A percentile compares a stretch with the other conserved stretches of the same genome.
phyloP scores from a whole-genome alignment of 2,888 invertebrate genomes.

The Chymomyza fuscimana region DNA sequence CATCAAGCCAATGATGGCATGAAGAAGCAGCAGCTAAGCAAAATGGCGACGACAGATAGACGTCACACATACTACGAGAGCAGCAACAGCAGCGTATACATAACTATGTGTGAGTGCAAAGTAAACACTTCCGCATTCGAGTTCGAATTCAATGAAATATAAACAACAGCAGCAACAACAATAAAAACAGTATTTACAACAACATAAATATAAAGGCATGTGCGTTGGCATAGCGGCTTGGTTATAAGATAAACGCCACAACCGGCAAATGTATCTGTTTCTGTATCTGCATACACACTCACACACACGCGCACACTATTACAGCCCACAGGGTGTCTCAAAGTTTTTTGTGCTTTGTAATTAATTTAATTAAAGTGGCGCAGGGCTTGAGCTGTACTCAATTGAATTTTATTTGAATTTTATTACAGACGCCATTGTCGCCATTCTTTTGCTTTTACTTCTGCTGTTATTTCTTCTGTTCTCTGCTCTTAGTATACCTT shows the following conservation, averaged over 20 bases:
- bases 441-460: not conserved
- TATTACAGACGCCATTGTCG: constrained; percentile 48
- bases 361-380: constrained; percentile 70
- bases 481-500: not conserved
- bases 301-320: not conserved
- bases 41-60: constrained; percentile 62
- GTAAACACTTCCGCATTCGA: constrained; percentile 71
- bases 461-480: not conserved
- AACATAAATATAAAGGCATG: not conserved
- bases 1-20: constrained; percentile 36
- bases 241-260: constrained; percentile 10
- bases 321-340: constrained; percentile 19
- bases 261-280: not conserved
- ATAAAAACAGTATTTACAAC: too few relatives aligned
- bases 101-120: constrained; percentile 41
- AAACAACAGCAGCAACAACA: constrained; percentile 36
- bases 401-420: constrained; percentile 72
- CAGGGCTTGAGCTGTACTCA: constrained; percentile 64
- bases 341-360: constrained; percentile 37
- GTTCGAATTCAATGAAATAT: constrained; percentile 60
- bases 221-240: not conserved
- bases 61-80: constrained; percentile 2
- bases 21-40: constrained; percentile 38
- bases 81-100: constrained; percentile 21
- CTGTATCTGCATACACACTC: not conserved